Evolutionary conservation across 2,888 invertebrate species (phyloP).

Genomic region (Cenopis cana): DNA sequence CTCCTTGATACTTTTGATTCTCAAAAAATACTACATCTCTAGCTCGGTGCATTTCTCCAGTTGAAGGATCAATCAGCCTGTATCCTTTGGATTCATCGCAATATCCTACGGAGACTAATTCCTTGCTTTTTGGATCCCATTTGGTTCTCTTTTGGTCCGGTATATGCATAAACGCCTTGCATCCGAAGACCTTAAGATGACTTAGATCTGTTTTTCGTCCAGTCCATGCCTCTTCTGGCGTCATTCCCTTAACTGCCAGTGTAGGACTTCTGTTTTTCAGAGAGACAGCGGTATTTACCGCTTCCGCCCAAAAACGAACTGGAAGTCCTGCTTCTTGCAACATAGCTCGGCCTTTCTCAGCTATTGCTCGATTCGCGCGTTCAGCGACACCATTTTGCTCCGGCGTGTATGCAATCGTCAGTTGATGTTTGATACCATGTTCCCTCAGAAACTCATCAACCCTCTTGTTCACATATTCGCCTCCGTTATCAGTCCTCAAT

Average conservation of each 20-base stretch:
- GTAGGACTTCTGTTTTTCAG: neutral
- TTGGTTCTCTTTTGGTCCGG: neutral
- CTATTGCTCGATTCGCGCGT: neutral
- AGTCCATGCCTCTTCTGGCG: conserved; percentile 6
- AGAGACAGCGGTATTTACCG: neutral
- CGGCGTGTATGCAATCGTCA: no score
- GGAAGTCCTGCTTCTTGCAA: neutral
- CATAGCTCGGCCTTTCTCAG: neutral
- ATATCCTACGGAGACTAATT: no score
- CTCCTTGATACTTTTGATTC: neutral
- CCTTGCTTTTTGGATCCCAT: neutral
- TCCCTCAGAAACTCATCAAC: no score
- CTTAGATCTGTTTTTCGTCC: neutral
- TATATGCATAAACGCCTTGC: neutral
- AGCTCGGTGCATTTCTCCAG: neutral
- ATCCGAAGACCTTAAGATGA: neutral
- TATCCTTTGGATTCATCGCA: neutral
- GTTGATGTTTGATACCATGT: no score
- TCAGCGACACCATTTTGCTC: no score
- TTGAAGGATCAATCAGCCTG: neutral
- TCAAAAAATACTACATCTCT: neutral
- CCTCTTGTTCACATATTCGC: no score
- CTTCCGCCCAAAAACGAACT: neutral
- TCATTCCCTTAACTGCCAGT: neutral
- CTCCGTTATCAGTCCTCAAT: no score